Evolutionary conservation across 2,888 invertebrate species (phyloP).

Genomic region (Drosophila emarginata): DNA sequence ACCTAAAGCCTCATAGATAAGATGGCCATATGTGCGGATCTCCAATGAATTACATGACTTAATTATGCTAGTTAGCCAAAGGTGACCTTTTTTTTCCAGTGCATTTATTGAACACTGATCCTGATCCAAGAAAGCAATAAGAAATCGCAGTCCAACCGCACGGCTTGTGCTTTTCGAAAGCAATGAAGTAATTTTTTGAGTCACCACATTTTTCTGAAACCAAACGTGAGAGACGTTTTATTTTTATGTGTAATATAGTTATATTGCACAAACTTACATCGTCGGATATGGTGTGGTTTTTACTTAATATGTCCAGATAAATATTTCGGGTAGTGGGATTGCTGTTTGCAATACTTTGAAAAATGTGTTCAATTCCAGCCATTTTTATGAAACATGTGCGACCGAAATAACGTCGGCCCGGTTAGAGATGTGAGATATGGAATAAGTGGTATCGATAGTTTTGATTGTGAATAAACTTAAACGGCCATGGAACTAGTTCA

Average conservation of each 20-base stretch:
- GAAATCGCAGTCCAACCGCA: conserved; percentile 44
- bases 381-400: conserved; percentile 49
- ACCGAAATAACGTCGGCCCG: neutral
- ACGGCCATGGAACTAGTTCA: neutral
- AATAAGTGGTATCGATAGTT: neutral
- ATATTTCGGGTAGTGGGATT: conserved; percentile 20
- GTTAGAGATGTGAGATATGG: neutral
- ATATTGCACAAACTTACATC: neutral
- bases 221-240: neutral
- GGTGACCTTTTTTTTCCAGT: conserved; percentile 31
- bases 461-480: neutral
- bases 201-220: conserved; percentile 10
- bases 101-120: conserved; percentile 16
- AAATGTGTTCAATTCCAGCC: conserved; percentile 26
- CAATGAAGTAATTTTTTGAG: conserved; percentile 34
- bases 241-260: neutral
- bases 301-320: conserved; percentile 26
- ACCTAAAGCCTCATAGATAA: conserved; percentile 48
- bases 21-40: conserved; percentile 43
- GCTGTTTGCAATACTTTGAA: conserved; percentile 25
- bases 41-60: conserved; percentile 44
- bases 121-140: conserved; percentile 33
- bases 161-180: conserved; percentile 33
- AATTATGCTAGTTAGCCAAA: conserved; percentile 40
- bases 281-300: conserved; percentile 9